Conservation (phyloP, 2,888 invertebrate species). For the Chorisops tibialis region DNA sequence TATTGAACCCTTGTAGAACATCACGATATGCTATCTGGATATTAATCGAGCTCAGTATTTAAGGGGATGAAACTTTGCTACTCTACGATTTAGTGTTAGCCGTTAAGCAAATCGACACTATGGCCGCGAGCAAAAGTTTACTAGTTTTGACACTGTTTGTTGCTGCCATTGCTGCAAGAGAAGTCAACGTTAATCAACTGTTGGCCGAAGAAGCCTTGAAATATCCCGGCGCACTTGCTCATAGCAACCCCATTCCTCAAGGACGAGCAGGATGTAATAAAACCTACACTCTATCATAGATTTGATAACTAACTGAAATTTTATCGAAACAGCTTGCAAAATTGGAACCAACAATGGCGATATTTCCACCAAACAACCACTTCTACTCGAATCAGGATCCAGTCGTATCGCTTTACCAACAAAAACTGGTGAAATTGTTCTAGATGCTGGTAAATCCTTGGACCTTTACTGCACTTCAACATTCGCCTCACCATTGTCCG, state of each 20-base stretch:
- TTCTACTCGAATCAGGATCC: not conserved
- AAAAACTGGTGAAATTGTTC: not conserved
- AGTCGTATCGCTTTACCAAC: not conserved
- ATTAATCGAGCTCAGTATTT: no score
- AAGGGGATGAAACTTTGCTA: no score
- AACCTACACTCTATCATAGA: no score
- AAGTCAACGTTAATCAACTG: not conserved
- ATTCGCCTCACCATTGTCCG: not conserved
- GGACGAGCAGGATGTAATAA: no score
- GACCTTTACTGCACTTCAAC: conserved; percentile 8
- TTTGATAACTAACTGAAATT: no score
- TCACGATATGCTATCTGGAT: no score
- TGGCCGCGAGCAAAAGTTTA: no score
- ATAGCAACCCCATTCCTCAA: no score
- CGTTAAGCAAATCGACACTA: no score
- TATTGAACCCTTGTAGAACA: no score
- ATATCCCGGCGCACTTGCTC: not conserved
- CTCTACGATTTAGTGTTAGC: no score
- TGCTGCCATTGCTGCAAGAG: not conserved
- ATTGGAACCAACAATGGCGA: conserved; percentile 12
- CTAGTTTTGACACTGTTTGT: no score
- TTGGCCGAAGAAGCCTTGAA: not conserved
- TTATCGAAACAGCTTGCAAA: not conserved
- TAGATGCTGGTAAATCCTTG: not conserved
- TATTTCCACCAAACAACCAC: conserved; percentile 1